Base-by-base conservation (phyloP, 2,888 invertebrate species). In the Lasioglossum figueresi region DNA sequence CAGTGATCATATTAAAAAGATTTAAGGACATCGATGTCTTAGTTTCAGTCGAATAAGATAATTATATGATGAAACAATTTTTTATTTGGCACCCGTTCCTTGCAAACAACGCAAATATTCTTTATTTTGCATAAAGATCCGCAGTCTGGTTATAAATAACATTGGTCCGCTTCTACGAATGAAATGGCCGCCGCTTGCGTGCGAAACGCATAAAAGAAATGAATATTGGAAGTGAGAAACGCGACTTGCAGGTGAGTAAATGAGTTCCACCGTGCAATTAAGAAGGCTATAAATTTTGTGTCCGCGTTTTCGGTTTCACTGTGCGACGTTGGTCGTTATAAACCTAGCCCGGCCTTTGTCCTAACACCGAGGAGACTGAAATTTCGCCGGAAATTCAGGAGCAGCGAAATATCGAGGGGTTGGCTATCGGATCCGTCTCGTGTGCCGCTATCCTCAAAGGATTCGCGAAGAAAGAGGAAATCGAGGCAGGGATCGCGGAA, bases 401-500 rank as follows among this genome's bases (percentile, higher is more conserved):
- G 37, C 10, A 31, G 12, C 16, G 27, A 27, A 23, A 66, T 45
- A 75, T 71, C 59, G 77, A 40, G 37, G 40, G 34, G 40, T 23
- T 27, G 37, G 52, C 27, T 56, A 75, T 45, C 66, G 52, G 66
- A 56, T 34, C 27, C 72, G 14, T 10, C 78, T 31, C 59, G 72
- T 43, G 63, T n/a, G 34, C 43, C 52, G 48, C 43, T 43, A 84
- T 72, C 56, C 72, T 84, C 84, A 40, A 79, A 79, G 77, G 77
- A 72, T 34, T 68, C 52, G 27, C 52, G 70, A 59, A 14, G 27
- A 16, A 72, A 63, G 68, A 59, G 74, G 66, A 77, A 63, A 37
- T 48, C 37, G 78, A n/a, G 34, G 48, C 37, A 8, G 34, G 63
- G 74, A 82, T 83, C 79, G 76, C 63, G 80, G 74, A 78, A 88